Evolutionary conservation across 2,888 invertebrate species (phyloP), one percentile per base, ranked within the genome.

Genomic region (Arenicola marina): DNA sequence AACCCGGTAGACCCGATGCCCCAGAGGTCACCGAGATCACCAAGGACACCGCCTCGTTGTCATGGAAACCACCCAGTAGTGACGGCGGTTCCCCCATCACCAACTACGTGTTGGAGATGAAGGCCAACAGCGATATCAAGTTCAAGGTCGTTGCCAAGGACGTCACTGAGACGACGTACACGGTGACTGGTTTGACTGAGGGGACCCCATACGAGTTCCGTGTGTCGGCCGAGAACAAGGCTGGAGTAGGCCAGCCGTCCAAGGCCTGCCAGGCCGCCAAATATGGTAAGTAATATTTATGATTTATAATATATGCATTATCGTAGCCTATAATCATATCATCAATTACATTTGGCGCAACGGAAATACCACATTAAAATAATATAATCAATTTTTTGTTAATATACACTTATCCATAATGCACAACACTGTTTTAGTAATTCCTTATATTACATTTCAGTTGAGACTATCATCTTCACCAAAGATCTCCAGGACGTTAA

Each of bases 141-240:
- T 81, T 79, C 78, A 79, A 78, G 79, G 48, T 15, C 3, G 69
- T 62, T 24, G 76, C 75, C 55, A 78, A 77, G 61, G 62, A 62
- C 29, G 74, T 75, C 1, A 34, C 28, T 1, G 61, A 61, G 15
- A 58, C 62, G 1, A 59, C 44, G 29, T 57, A 63, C 46, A 73
- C 69, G 15, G 69, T 69, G 4, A 61, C 60, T 38, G 72, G 73
- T 43, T 69, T 76, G 7, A 62, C 51, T 31, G 72, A 92, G 0
- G 94, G 93, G 78, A 87, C 95, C 85, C 90, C 90, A 0, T 93
- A 94, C 77, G 91, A 92, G 79, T 93, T 94, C 87, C 87, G 93
- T n/a, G 92, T 94, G 0, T 87, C 89, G 56, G 93, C 93, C n/a
- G 88, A 92, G 26, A 93, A 93, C 85, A 90, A 91, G 72, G 96